phyloP scores from a whole-genome alignment of 2,113 vertebrate species.

The Eonycteris spelaea region DNA sequence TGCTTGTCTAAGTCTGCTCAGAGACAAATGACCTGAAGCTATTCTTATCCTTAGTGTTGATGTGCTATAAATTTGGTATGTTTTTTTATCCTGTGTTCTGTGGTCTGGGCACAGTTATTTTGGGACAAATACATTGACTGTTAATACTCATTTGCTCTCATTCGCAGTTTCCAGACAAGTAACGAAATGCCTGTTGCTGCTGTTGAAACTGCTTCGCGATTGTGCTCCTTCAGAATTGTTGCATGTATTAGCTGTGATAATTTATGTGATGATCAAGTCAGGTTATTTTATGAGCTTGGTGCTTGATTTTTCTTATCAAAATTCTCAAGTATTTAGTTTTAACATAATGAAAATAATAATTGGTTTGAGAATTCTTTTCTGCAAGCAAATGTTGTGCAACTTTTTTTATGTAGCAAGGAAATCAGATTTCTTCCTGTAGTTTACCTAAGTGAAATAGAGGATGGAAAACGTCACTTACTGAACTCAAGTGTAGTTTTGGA shows the following conservation, averaged over 20 bases:
- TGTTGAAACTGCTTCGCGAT: not conserved
- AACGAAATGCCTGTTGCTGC: not conserved
- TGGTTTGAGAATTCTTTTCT: not conserved
- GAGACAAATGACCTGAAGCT: conserved; percentile 36
- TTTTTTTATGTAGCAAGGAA: not conserved
- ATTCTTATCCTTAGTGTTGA: conserved; percentile 24
- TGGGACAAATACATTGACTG: not conserved
- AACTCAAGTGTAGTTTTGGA: not conserved
- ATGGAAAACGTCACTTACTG: not conserved
- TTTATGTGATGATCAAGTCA: not conserved
- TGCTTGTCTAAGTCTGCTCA: conserved; percentile 1
- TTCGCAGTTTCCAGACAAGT: not conserved
- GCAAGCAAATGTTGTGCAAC: not conserved
- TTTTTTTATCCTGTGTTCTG: not conserved
- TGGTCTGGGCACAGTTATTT: not conserved
- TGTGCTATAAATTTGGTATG: not conserved
- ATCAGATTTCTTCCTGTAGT: not conserved
- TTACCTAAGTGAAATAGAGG: not conserved
- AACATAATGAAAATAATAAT: not conserved
- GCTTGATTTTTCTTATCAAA: not conserved
- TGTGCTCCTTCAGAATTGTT: not conserved
- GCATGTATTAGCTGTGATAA: not conserved
- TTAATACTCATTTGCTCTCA: not conserved
- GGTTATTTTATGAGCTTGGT: not conserved
- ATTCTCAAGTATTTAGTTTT: not conserved